These are phyloP conservation scores for Varanus komodoensis DNA, from an alignment of 2,113 vertebrate species.

Conservation along the genomic window DNA sequence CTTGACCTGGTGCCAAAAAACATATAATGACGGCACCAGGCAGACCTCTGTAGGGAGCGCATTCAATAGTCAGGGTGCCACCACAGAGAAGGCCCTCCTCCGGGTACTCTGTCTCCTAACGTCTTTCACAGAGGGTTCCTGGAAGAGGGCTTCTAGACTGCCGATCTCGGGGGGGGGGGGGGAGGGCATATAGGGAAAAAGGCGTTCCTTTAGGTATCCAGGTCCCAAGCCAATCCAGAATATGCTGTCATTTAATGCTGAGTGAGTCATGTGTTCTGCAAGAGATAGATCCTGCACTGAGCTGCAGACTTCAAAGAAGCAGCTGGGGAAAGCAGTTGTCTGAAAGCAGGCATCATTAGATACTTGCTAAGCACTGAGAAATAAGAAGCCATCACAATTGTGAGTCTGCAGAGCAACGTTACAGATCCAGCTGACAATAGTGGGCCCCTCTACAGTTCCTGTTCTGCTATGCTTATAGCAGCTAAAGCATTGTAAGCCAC, in stretches of 20 bases:
- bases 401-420: background rate
- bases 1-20: too few relatives aligned
- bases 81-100: too few relatives aligned
- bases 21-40: too few relatives aligned
- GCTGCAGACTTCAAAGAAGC: background rate
- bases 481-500: too few relatives aligned
- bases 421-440: background rate
- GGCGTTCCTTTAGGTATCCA: too few relatives aligned
- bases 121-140: too few relatives aligned
- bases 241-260: background rate
- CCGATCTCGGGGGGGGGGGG: too few relatives aligned
- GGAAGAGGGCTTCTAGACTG: too few relatives aligned
- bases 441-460: background rate
- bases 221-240: background rate
- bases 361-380: background rate
- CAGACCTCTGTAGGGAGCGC: too few relatives aligned
- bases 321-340: background rate
- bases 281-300: background rate
- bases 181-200: too few relatives aligned
- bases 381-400: background rate
- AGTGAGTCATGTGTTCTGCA: background rate
- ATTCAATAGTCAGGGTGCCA: too few relatives aligned
- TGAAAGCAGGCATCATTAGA: background rate
- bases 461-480: background rate
- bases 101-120: too few relatives aligned